These are phyloP conservation scores for Epinephelus awoara DNA, from an alignment of 2,797 vertebrate genomes.

Conservation along the genomic window DNA sequence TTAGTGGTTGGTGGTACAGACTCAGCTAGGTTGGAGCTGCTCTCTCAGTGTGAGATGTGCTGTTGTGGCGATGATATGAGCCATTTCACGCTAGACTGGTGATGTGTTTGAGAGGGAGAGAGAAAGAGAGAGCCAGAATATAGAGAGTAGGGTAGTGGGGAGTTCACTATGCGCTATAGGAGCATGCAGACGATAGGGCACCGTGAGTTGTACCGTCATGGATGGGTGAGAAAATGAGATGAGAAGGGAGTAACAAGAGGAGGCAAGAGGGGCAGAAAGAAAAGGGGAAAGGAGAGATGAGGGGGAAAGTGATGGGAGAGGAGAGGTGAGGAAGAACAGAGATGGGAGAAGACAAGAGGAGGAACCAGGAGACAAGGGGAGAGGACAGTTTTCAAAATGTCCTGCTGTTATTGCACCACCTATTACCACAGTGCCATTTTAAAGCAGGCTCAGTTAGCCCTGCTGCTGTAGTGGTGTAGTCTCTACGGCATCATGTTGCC, in stretches of 20 bases:
- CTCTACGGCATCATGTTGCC: background rate
- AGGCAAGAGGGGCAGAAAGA: slow-evolving; percentile 2
- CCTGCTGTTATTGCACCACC: background rate
- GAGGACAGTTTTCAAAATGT: background rate
- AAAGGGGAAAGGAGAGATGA: background rate
- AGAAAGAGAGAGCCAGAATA: slow-evolving; percentile 3
- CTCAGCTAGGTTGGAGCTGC: slow-evolving; percentile 52
- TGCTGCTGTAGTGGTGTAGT: background rate
- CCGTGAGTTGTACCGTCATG: slow-evolving; percentile 51
- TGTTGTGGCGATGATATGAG: slow-evolving; percentile 74
- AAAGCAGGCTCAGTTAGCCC: slow-evolving; percentile 1
- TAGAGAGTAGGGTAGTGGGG: slow-evolving; percentile 35
- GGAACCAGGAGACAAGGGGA: background rate
- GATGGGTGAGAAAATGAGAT: slow-evolving; percentile 68
- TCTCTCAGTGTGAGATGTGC: slow-evolving; percentile 65
- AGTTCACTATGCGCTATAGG: slow-evolving; percentile 62
- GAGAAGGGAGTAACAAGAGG: slow-evolving; percentile 52
- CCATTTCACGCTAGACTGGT: slow-evolving; percentile 83
- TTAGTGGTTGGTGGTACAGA: slow-evolving; percentile 50
- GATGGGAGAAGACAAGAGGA: background rate
- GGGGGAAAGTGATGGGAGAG: background rate
- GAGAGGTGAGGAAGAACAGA: background rate
- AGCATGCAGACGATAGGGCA: slow-evolving; percentile 46
- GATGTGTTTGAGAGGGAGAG: slow-evolving; percentile 64
- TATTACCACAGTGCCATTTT: background rate